Evolutionary conservation across 1,140 invertebrate species (phyloP), one percentile per base, ranked within the genome.

Genomic region (Vollenhovia emeryi): DNA sequence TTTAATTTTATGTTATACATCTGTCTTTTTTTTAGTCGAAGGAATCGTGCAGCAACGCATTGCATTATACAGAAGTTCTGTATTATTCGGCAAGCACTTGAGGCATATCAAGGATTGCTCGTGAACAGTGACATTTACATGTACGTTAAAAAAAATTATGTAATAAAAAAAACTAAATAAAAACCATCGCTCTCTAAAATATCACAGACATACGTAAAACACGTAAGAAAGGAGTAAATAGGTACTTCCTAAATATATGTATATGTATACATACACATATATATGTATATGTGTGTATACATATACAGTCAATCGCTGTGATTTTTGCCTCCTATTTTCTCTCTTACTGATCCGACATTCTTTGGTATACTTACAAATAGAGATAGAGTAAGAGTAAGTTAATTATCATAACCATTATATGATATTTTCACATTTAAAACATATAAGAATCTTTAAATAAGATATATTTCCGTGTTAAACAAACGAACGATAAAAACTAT

Each of bases 281-380:
- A n/a, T n/a, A n/a, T n/a, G n/a, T n/a, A n/a, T n/a, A n/a, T n/a
- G n/a, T n/a, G n/a, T n/a, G n/a, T n/a, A n/a, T n/a, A n/a, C 9
- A 55, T 40, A 71, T 43, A 71, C 43, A 80, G 64, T 55, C 50
- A 43, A 80, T 71, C 64, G 45, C 45, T 52, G 11, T 50, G 43
- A 13, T 48, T 48, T 78, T 36, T 15, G 11, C 36, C 15, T 55
- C 5, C n/a, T 21, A 40, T 43, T 80, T 78, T 40, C 33, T 7
- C 24, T 79, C 52, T 69, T 69, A 80, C 69, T 69, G 69, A 55
- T 80, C 64, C 64, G 18, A 80, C 33, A 80, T 80, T 80, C 48
- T 80, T 80, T 80, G 76, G 48, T 80, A 50, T 75, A 80, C 64
- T 71, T 80, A 80, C 78, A 80, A 71, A 80, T 79, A 52, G 64